Evolutionary conservation across 2,888 invertebrate species (phyloP), one percentile per base, ranked within the genome.

Genomic region (Idaea biselata): DNA sequence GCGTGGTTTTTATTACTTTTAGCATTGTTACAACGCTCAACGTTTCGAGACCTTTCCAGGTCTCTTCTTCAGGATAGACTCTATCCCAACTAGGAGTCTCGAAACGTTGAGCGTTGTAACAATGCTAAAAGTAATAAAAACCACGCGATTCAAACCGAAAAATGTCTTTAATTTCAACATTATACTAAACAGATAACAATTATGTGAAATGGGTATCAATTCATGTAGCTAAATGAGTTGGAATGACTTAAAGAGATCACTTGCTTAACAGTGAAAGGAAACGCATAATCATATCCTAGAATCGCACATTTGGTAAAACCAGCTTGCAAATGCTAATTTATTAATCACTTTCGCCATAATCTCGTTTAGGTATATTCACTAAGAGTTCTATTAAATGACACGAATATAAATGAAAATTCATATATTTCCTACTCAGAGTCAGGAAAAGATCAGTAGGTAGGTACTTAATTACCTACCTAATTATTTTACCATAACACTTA

Each of bases 261-360:
- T 44, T 44, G 44, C 44, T 44, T 44, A 44, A 44, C 44, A 44
- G 44, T 44, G 44, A 44, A 44, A 44, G 44, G 44, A 44, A 44
- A 44, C 11, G 44, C 44, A 44, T 44, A 44, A 44, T 44, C 44
- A 44, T 32, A 32, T 32, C 33, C 17, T n/a, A 59, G 33, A 17
- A 17, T 2, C 18, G 32, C 17, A 17, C 53, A 18, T 18, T 25
- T 59, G 18, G 55, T 72, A 16, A 17, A 18, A 25, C 6, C 1
- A 60, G 4, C 6, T 25, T 62, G 17, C 31, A 57, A 56, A 25
- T 31, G 59, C 1, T 33, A 56, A 59, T 18, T 59, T 32, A 54
- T 18, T 53, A 33, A 55, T 32, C 8, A 55, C 6, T 58, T 18
- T 4, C 44, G 44, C 44, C 11, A 44, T 44, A 44, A 44, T 44